phyloP scores from a whole-genome alignment of 2,113 vertebrate genomes.

The Caracal caracal region DNA sequence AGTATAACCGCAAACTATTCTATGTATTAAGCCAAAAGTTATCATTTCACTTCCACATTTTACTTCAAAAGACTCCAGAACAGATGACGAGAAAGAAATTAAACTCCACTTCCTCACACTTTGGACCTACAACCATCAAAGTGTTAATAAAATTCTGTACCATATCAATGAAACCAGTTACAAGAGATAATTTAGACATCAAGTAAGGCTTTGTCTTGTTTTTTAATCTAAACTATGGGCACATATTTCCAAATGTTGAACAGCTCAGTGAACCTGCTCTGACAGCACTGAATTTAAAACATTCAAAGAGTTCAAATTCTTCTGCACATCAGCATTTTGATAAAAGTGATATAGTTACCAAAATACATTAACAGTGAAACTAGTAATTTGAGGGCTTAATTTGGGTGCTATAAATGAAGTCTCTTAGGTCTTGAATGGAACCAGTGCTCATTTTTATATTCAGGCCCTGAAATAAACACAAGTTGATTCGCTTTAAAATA shows the following conservation, averaged over 20 bases:
- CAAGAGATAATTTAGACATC: neutral
- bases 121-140: neutral
- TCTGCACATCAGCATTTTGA: neutral
- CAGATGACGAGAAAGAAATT: neutral
- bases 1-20: neutral
- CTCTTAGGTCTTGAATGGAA: constrained; percentile 13
- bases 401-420: neutral
- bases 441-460: constrained; percentile 38
- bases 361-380: constrained; percentile 34
- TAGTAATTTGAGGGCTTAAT: neutral
- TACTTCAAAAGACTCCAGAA: constrained; percentile 6
- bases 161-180: neutral
- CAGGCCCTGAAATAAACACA: constrained; percentile 23
- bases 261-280: neutral
- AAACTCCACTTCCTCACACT: neutral
- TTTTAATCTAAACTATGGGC: neutral
- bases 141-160: neutral
- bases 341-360: constrained; percentile 20
- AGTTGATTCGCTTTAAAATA: constrained; percentile 47
- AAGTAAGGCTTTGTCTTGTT: neutral
- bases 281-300: neutral
- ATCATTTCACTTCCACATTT: constrained; percentile 18
- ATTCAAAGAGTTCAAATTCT: constrained; percentile 15
- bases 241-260: constrained; percentile 8
- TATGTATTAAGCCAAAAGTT: neutral